Percentiles rank a stretch among this genome's conserved stretches.
phyloP scores from a whole-genome alignment of 37 sponge, comb jelly and placozoan genomes.

The Aplysina aerophoba region DNA sequence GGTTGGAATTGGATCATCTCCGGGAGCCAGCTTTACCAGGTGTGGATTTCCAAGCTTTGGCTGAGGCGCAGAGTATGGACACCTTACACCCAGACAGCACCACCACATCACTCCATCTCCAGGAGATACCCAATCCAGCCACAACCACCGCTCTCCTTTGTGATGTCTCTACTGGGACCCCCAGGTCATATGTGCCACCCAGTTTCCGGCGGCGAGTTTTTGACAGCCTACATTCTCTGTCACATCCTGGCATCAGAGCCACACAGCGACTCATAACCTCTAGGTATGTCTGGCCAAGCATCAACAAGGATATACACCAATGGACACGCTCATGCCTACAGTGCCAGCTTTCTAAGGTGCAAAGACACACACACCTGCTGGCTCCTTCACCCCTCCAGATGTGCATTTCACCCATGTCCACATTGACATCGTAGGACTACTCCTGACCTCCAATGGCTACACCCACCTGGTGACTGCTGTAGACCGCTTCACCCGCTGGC shows the following conservation, averaged over 20 bases:
- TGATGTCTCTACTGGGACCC: conserved; percentile 33
- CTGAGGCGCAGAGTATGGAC: conserved; percentile 11
- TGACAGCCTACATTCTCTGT: conserved; percentile 28
- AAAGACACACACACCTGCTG: conserved; percentile 46
- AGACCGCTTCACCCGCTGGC: conserved; percentile 52
- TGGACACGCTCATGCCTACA: conserved; percentile 48
- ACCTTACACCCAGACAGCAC: not conserved
- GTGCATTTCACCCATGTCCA: conserved; percentile 48
- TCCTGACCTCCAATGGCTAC: conserved; percentile 50
- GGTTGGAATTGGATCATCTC: no score
- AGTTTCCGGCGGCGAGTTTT: conserved; percentile 27
- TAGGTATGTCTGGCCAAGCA: conserved; percentile 49
- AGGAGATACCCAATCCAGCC: not conserved
- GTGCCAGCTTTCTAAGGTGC: conserved; percentile 56
- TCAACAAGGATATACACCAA: conserved; percentile 43
- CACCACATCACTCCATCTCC: conserved; percentile 1
- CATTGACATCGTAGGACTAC: conserved; percentile 61
- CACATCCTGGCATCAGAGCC: conserved; percentile 53
- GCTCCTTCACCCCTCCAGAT: conserved; percentile 44
- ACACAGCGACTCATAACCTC: conserved; percentile 46
- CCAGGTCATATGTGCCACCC: conserved; percentile 32
- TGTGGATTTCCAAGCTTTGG: conserved; percentile 20
- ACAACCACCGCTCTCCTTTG: not conserved
- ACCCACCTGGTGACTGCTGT: conserved; percentile 53
- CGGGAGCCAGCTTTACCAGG: no score